A percentile compares a stretch with the other conserved stretches of the same genome.
These are phyloP conservation scores for Syngnathoides biaculeatus DNA, from an alignment of 2,113 vertebrate species.

Conservation along the genomic window DNA sequence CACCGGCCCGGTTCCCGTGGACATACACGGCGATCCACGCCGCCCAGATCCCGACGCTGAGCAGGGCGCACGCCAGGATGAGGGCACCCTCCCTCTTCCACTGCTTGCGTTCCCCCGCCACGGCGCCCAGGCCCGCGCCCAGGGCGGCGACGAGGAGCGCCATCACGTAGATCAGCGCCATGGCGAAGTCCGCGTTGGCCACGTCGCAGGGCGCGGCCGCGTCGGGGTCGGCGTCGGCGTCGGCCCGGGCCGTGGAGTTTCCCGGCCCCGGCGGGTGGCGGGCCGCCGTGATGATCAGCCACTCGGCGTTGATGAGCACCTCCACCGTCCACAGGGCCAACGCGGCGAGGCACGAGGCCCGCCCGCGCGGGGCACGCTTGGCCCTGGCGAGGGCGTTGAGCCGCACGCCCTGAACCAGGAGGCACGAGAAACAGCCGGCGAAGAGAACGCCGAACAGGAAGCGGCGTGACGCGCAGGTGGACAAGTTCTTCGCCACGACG, in stretches of 20 bases:
- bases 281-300: slow-evolving; percentile 88
- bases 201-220: slow-evolving; percentile 72
- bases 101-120: slow-evolving; percentile 74
- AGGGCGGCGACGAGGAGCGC: slow-evolving; percentile 74
- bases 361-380: slow-evolving; percentile 69
- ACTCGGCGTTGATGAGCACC: slow-evolving; percentile 90
- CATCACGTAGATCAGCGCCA: slow-evolving; percentile 94
- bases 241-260: slow-evolving; percentile 5
- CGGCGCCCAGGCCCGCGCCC: slow-evolving; percentile 60
- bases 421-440: slow-evolving; percentile 84
- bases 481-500: slow-evolving; percentile 80
- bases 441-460: slow-evolving; percentile 94
- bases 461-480: slow-evolving; percentile 85
- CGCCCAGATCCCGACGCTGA: slow-evolving; percentile 85
- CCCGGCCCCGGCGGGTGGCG: slow-evolving; percentile 29
- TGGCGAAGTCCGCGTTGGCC: slow-evolving; percentile 84
- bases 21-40: slow-evolving; percentile 90
- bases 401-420: slow-evolving; percentile 79
- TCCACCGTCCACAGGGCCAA: slow-evolving; percentile 82
- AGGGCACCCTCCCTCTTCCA: slow-evolving; percentile 79
- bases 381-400: slow-evolving; percentile 78
- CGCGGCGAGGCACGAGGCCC: slow-evolving; percentile 75
- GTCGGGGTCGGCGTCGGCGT: fast-evolving
- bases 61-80: slow-evolving; percentile 70
- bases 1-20: slow-evolving; percentile 72